phyloP scores from a whole-genome alignment of 2,888 invertebrate species.

The Drosophila limbata region DNA sequence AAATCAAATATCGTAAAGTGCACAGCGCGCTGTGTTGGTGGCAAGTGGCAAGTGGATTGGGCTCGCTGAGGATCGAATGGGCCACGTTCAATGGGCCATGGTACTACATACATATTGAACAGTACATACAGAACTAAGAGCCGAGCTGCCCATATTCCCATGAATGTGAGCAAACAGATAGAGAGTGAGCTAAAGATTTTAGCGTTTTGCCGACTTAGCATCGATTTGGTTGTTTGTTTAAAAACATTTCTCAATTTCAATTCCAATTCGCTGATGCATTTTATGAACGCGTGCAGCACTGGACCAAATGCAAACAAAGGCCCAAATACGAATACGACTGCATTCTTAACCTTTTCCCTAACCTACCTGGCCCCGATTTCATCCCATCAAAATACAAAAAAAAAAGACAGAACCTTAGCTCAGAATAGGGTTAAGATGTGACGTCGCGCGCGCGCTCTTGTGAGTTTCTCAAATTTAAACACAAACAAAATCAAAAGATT shows the following conservation, averaged over 20 bases:
- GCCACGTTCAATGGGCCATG: slow-evolving; percentile 52
- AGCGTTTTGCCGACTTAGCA: slow-evolving; percentile 63
- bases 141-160: slow-evolving; percentile 71
- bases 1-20: slow-evolving; percentile 84
- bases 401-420: slow-evolving; percentile 5
- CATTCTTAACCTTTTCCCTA: slow-evolving; percentile 71
- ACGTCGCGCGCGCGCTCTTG: slow-evolving; percentile 55
- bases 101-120: slow-evolving; percentile 19
- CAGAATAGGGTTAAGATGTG: slow-evolving; percentile 65
- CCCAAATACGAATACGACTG: slow-evolving; percentile 55
- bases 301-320: slow-evolving; percentile 59
- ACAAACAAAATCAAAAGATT: slow-evolving; percentile 56
- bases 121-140: slow-evolving; percentile 13
- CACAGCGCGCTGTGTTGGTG: slow-evolving; percentile 73
- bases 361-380: slow-evolving; percentile 52
- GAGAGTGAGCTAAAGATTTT: slow-evolving; percentile 56
- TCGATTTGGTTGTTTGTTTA: slow-evolving; percentile 68
- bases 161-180: slow-evolving; percentile 76
- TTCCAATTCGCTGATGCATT: slow-evolving; percentile 80
- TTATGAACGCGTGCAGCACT: slow-evolving; percentile 76
- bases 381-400: slow-evolving; percentile 9
- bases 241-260: slow-evolving; percentile 78
- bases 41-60: slow-evolving; percentile 60
- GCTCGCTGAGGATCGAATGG: slow-evolving; percentile 55
- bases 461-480: slow-evolving; percentile 67